Percentiles rank a stretch among this genome's conserved stretches.
These are phyloP conservation scores for Thera britannica DNA, from an alignment of 2,888 invertebrate species.

Conservation along the genomic window DNA sequence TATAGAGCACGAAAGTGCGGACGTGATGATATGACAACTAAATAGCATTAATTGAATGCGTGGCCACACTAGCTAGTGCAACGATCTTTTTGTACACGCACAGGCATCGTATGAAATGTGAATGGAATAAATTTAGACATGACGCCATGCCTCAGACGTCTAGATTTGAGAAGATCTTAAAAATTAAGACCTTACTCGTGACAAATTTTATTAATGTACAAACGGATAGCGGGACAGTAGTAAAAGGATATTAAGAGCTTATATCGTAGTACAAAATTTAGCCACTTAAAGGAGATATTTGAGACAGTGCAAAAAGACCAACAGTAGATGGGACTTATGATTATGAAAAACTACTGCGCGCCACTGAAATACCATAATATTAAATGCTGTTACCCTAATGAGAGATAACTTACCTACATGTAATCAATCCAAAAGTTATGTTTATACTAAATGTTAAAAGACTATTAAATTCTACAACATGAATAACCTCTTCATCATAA, in stretches of 20 bases:
- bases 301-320: not conserved
- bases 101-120: slow-evolving; percentile 47
- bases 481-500: slow-evolving; percentile 10
- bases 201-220: slow-evolving; percentile 14
- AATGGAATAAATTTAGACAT: slow-evolving; percentile 59
- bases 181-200: slow-evolving; percentile 17
- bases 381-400: not conserved
- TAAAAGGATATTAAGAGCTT: slow-evolving; percentile 1
- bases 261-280: not conserved
- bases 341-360: not conserved
- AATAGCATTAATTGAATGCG: slow-evolving; percentile 64
- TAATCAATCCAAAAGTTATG: not conserved
- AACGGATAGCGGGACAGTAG: slow-evolving; percentile 8
- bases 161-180: slow-evolving; percentile 32
- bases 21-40: slow-evolving; percentile 54
- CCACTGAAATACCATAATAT: too few relatives aligned
- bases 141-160: slow-evolving; percentile 46
- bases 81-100: slow-evolving; percentile 52
- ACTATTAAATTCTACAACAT: not conserved
- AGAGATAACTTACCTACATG: not conserved
- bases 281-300: not conserved
- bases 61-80: slow-evolving; percentile 50
- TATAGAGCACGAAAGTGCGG: slow-evolving; percentile 43
- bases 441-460: not conserved
- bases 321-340: not conserved